These are phyloP conservation scores for Lamproptera curius DNA, from an alignment of 2,888 invertebrate species.

Conservation along the genomic window DNA sequence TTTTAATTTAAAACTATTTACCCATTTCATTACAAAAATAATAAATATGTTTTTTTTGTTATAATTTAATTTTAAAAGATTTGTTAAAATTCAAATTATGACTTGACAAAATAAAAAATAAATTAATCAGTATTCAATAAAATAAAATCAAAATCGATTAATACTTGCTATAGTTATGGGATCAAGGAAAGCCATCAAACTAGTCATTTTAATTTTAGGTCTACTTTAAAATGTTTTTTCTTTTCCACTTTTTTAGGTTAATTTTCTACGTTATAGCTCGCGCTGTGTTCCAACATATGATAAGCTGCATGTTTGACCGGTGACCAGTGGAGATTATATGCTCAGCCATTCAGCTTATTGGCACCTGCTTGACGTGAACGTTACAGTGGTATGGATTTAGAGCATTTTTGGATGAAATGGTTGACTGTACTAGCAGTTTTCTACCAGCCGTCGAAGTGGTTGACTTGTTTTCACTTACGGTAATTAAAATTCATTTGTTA, in stretches of 20 bases:
- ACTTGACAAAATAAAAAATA: not conserved
- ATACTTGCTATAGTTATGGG: too few relatives aligned
- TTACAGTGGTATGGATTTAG: conserved; percentile 52
- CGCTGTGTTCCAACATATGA: conserved; percentile 63
- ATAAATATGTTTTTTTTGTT: too few relatives aligned
- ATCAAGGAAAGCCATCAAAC: too few relatives aligned
- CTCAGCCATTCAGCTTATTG: conserved; percentile 57
- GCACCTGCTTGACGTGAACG: conserved; percentile 61
- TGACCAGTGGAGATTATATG: conserved; percentile 66
- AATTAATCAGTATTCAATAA: not conserved
- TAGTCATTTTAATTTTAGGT: too few relatives aligned
- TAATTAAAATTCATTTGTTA: conserved; percentile 26
- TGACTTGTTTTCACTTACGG: conserved; percentile 68
- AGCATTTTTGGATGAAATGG: conserved; percentile 56
- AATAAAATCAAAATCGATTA: not conserved
- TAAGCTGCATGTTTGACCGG: conserved; percentile 57
- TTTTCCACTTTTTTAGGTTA: too few relatives aligned
- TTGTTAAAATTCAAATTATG: too few relatives aligned
- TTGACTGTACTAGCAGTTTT: conserved; percentile 57
- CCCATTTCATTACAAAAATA: not conserved
- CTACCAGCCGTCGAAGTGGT: conserved; percentile 56
- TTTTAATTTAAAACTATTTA: not conserved
- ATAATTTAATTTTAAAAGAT: too few relatives aligned
- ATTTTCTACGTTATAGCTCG: conserved; percentile 49
- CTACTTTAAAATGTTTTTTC: too few relatives aligned